Conservation (phyloP, 2,888 invertebrate species). For the Stenichneumon culpator region DNA sequence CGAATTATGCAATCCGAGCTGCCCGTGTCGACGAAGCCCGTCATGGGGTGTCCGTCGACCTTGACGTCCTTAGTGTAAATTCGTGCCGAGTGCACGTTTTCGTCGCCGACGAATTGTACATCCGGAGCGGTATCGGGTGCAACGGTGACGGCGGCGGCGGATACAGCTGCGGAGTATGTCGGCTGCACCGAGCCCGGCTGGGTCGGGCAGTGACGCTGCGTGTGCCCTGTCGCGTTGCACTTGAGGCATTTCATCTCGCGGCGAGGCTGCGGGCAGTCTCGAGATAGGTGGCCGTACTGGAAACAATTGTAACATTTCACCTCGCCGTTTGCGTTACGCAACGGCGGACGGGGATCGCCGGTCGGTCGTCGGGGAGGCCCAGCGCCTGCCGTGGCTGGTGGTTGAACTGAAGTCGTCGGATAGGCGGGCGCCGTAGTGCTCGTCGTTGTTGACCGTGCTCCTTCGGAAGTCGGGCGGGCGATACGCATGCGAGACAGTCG, state of each 20-base stretch:
- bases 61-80: slow-evolving; percentile 37
- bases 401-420: background rate
- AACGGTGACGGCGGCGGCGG: background rate
- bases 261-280: slow-evolving; percentile 34
- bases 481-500: background rate
- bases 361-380: background rate
- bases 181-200: background rate
- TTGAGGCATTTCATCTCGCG: slow-evolving; percentile 27
- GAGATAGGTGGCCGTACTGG: slow-evolving; percentile 30
- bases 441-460: slow-evolving; percentile 2
- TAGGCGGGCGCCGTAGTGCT: background rate
- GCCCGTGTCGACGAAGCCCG: slow-evolving; percentile 68
- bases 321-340: slow-evolving; percentile 6
- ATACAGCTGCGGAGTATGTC: no score
- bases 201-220: slow-evolving; percentile 22
- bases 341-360: slow-evolving; percentile 13
- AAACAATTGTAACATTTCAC: slow-evolving; percentile 34
- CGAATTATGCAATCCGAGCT: slow-evolving; percentile 71
- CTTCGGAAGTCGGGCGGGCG: background rate
- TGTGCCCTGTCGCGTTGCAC: slow-evolving; percentile 11
- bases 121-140: background rate
- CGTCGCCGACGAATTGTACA: slow-evolving; percentile 8
- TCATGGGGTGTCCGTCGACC: slow-evolving; percentile 18
- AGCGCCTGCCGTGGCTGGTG: background rate
- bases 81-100: background rate